Base-by-base conservation (phyloP, 2,113 vertebrate genomes). In the Calypte anna region DNA sequence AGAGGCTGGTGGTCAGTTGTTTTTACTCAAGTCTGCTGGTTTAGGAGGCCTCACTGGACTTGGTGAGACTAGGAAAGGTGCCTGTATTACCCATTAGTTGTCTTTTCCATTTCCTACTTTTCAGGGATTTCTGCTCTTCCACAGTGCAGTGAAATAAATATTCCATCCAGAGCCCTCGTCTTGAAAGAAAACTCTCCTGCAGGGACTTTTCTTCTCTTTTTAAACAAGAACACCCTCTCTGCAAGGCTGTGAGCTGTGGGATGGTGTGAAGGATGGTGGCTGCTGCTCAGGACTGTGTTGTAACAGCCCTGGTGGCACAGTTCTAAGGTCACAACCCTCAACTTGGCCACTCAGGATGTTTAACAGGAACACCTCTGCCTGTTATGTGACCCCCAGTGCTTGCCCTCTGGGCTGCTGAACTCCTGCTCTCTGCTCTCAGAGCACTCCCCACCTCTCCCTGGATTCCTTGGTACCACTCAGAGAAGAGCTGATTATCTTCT, bases 371-470 rank as follows among this genome's bases (percentile, higher is more conserved):
- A 7, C 24, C 11, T 43, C 21, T 3, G 0, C 40, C 0, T 10
- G 4, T 81, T 70, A 14, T 2, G 3, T 1, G 2, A n/a, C 53
- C 53, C 54, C 25, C 27, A 14, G 43, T 25, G 27, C 6, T 67
- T 88, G 48, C 48, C 30, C 23, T 43, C 36, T 16, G 14, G 6
- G 40, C 44, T 38, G 40, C 33, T 28, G 27, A 50, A 22, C 50
- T 50, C 1, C 0, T 30, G 11, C 23, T 48, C 22, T 70, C 9
- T 3, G 1, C 22, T 54, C 0, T 25, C 36, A 2, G 22, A 1
- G 4, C 20, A 0, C 17, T 68, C 23, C 25, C 13, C 36, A 25
- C 40, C 13, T 33, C 43, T 81, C 51, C 53, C 16, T 74, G n/a
- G 9, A 0, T 61, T 25, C 55, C 43, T 70, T 43, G 24, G 76